A percentile compares a stretch with the other conserved stretches of the same genome.
These are phyloP conservation scores for Paraescarpia echinospica DNA, from an alignment of 1,140 invertebrate species.

Conservation along the genomic window DNA sequence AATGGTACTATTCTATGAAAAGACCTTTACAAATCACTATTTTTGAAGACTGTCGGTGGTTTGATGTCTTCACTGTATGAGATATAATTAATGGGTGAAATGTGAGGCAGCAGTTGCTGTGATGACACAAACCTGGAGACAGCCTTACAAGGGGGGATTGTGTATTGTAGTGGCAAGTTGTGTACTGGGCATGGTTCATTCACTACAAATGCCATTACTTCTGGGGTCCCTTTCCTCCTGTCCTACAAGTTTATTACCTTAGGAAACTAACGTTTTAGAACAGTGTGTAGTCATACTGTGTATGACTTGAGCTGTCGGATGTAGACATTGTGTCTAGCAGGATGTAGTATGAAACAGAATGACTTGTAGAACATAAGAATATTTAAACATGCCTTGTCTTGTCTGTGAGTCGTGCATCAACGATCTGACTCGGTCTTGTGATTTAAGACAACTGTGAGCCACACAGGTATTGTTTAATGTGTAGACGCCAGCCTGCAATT, in stretches of 20 bases:
- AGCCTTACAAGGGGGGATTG: not conserved
- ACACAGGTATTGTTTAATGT: not conserved
- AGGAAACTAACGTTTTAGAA: not conserved
- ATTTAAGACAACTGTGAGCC: too few species aligned
- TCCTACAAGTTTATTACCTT: not conserved
- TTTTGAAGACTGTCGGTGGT: not conserved
- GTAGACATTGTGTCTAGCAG: not conserved
- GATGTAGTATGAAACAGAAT: not conserved
- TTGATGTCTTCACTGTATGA: not conserved
- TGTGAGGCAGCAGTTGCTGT: not conserved
- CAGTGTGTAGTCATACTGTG: not conserved
- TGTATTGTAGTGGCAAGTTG: not conserved
- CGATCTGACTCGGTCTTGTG: not conserved
- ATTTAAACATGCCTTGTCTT: not conserved
- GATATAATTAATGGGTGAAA: not conserved
- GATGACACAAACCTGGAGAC: not conserved
- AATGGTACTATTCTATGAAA: not conserved
- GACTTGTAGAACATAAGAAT: not conserved
- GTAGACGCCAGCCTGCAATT: not conserved
- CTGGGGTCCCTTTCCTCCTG: not conserved
- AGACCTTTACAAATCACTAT: not conserved
- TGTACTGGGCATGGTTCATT: not conserved
- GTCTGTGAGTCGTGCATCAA: not conserved
- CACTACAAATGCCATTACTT: not conserved
- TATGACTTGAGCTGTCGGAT: not conserved